phyloP scores from a whole-genome alignment of 2,888 invertebrate species.

The Synergus laeviventris region DNA sequence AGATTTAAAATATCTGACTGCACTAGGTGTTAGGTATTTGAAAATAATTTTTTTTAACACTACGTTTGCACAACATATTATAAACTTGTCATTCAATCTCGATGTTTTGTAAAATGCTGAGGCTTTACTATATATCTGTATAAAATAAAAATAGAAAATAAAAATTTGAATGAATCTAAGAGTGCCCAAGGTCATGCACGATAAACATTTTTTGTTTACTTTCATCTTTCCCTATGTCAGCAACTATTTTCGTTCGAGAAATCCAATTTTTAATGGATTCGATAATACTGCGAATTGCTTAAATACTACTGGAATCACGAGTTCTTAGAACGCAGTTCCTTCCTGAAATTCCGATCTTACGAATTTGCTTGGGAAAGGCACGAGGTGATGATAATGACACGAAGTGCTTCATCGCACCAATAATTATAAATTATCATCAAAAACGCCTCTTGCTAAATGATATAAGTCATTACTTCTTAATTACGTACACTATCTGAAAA shows the following conservation, averaged over 20 bases:
- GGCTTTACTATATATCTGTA: not conserved
- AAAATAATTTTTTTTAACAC: not conserved
- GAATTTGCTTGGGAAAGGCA: slow-evolving; percentile 44
- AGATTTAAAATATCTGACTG: not conserved
- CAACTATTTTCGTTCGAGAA: not conserved
- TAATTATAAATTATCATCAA: not conserved
- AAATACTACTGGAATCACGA: not conserved
- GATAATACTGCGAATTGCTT: not conserved
- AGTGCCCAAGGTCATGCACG: not conserved
- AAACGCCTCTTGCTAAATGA: not conserved
- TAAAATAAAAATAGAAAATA: no score
- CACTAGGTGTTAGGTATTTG: not conserved
- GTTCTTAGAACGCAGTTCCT: slow-evolving; percentile 10
- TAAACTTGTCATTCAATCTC: not conserved
- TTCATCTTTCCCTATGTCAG: slow-evolving; percentile 23
- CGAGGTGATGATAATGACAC: slow-evolving; percentile 43
- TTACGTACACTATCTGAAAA: not conserved
- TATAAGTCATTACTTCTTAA: not conserved
- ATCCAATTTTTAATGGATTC: not conserved
- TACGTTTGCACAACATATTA: not conserved
- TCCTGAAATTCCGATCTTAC: slow-evolving; percentile 26
- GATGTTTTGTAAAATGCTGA: not conserved
- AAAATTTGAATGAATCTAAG: no score
- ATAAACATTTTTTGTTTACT: not conserved
- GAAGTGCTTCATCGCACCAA: not conserved